phyloP scores from a whole-genome alignment of 2,888 invertebrate species.

The Ferdinandea cuprea region DNA sequence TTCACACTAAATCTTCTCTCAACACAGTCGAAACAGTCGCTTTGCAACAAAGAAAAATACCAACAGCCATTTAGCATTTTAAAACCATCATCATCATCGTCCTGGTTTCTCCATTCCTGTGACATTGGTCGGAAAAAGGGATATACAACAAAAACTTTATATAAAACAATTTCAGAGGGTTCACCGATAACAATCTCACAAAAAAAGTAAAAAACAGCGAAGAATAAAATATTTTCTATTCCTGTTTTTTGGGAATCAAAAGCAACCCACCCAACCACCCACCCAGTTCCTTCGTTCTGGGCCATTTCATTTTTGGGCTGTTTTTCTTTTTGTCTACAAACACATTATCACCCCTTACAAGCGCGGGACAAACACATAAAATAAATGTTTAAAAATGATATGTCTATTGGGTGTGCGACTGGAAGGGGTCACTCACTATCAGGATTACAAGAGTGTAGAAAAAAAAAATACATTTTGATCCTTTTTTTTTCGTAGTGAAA shows the following conservation, averaged over 20 bases:
- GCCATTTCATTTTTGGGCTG: constrained; percentile 64
- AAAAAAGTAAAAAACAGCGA: constrained; percentile 32
- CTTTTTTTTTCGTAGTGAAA: constrained; percentile 46
- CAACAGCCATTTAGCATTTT: constrained; percentile 73
- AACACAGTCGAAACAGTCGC: constrained; percentile 46
- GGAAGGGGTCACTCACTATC: constrained; percentile 21
- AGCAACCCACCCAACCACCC: constrained; percentile 29
- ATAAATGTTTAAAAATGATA: constrained; percentile 73
- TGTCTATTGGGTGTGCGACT: constrained; percentile 56
- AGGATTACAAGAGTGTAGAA: constrained; percentile 43
- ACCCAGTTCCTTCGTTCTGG: constrained; percentile 66
- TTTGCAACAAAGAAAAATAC: constrained; percentile 61
- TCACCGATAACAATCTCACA: constrained; percentile 61
- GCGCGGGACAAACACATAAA: constrained; percentile 64
- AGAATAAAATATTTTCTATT: constrained; percentile 53
- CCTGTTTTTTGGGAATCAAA: constrained; percentile 35
- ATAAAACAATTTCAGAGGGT: constrained; percentile 57
- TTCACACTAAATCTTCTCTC: constrained; percentile 71
- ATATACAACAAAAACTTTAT: constrained; percentile 40
- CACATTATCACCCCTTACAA: constrained; percentile 64
- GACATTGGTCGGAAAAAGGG: constrained; percentile 25
- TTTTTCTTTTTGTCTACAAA: constrained; percentile 30
- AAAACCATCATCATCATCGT: constrained; percentile 58
- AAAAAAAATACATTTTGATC: constrained; percentile 61
- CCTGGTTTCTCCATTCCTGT: constrained; percentile 5